These are phyloP conservation scores for Chrysoperla carnea DNA, from an alignment of 1,140 invertebrate genomes.

Conservation along the genomic window DNA sequence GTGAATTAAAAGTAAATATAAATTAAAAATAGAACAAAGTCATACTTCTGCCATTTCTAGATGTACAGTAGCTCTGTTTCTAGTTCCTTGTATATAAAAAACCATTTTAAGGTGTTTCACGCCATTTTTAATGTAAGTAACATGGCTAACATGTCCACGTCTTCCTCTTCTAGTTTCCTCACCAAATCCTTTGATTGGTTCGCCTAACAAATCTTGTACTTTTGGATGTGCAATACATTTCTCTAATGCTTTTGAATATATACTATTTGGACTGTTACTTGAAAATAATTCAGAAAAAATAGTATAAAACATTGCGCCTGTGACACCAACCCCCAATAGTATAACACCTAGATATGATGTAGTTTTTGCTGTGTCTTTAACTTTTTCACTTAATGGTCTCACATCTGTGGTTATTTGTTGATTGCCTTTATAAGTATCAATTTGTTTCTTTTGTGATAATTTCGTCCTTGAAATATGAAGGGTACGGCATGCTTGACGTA, in stretches of 20 bases:
- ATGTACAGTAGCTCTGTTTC: constrained; percentile 62
- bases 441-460: no score
- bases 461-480: no score
- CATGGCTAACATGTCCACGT: constrained; percentile 51
- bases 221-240: constrained; percentile 45
- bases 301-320: constrained; percentile 60
- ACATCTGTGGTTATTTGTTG: constrained; percentile 30
- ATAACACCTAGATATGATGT: constrained; percentile 68
- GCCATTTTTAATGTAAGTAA: constrained; percentile 53
- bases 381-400: constrained; percentile 45
- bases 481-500: no score
- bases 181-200: constrained; percentile 76
- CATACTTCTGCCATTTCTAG: constrained; percentile 71
- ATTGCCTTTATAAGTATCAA: not conserved
- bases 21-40: not conserved
- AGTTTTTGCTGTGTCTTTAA: constrained; percentile 77
- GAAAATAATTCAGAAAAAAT: constrained; percentile 77
- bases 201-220: constrained; percentile 56
- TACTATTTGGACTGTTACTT: constrained; percentile 63
- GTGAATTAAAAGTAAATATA: not conserved
- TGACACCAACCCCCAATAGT: constrained; percentile 54
- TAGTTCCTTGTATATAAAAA: constrained; percentile 73
- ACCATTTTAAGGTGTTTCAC: constrained; percentile 66
- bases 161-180: constrained; percentile 65
- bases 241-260: constrained; percentile 63